These are phyloP conservation scores for Orchesellides sinensis DNA, from an alignment of 2,888 invertebrate genomes.

Conservation along the genomic window DNA sequence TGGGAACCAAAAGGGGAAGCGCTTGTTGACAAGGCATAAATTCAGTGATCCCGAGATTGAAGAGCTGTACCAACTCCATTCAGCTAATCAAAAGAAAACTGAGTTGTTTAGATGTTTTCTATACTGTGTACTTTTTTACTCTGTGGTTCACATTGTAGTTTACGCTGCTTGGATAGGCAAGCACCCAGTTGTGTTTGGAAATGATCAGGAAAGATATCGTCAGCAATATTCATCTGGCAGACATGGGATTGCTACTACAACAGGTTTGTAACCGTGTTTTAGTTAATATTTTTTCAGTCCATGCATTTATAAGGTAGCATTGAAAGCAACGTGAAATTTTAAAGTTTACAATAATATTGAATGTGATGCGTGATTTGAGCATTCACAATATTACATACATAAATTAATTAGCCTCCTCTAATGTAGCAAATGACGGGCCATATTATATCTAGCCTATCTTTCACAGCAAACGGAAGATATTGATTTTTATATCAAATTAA, in stretches of 20 bases:
- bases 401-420: too few species aligned
- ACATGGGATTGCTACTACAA: conserved; percentile 7
- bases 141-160: conserved; percentile 66
- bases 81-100: conserved; percentile 73
- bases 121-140: conserved; percentile 73
- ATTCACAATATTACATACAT: too few species aligned
- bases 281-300: too few species aligned
- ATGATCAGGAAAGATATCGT: neutral
- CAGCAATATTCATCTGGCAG: neutral
- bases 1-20: conserved; percentile 63
- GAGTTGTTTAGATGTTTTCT: conserved; percentile 74
- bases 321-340: too few species aligned
- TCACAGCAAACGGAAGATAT: too few species aligned
- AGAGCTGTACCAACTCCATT: conserved; percentile 74
- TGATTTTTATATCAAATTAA: too few species aligned
- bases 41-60: conserved; percentile 75
- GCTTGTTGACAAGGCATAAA: conserved; percentile 70
- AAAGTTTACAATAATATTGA: too few species aligned
- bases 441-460: too few species aligned
- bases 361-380: too few species aligned
- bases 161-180: conserved; percentile 53
- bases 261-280: conserved; percentile 38
- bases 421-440: too few species aligned
- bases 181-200: conserved; percentile 43
- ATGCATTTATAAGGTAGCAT: too few species aligned